Percentiles rank a stretch among this genome's conserved stretches.
These are phyloP conservation scores for Planiliza haematocheilus DNA, from an alignment of 2,113 vertebrate genomes.

Conservation along the genomic window DNA sequence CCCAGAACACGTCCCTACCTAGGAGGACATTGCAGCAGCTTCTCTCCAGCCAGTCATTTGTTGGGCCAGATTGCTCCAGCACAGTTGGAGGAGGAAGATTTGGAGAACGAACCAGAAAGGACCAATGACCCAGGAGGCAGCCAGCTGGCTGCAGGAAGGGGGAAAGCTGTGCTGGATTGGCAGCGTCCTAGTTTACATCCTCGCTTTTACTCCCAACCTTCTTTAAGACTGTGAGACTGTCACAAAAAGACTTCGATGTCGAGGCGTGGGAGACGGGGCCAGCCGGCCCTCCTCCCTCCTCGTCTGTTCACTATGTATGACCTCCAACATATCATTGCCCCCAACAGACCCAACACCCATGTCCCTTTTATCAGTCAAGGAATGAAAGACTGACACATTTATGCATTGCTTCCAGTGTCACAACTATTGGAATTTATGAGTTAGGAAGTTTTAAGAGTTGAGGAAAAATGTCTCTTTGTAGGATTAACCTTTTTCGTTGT, in stretches of 20 bases:
- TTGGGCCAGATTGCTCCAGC: slow-evolving; percentile 26
- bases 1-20: neutral
- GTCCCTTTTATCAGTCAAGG: slow-evolving; percentile 59
- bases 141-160: slow-evolving; percentile 24
- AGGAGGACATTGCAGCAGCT: slow-evolving; percentile 20
- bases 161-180: slow-evolving; percentile 45
- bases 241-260: slow-evolving; percentile 47
- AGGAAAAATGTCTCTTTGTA: slow-evolving; percentile 74
- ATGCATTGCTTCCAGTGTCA: slow-evolving; percentile 77
- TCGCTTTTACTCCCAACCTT: slow-evolving; percentile 16
- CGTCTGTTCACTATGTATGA: slow-evolving; percentile 32
- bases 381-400: slow-evolving; percentile 73
- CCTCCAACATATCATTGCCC: slow-evolving; percentile 59
- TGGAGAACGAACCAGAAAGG: slow-evolving; percentile 15
- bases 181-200: slow-evolving; percentile 65
- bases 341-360: slow-evolving; percentile 1
- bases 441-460: slow-evolving; percentile 68
- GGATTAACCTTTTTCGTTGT: slow-evolving; percentile 68
- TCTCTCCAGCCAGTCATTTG: neutral
- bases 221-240: slow-evolving; percentile 61
- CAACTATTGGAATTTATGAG: slow-evolving; percentile 60
- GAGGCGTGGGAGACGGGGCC: slow-evolving; percentile 30
- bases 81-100: slow-evolving; percentile 16
- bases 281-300: slow-evolving; percentile 14
- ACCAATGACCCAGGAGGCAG: slow-evolving; percentile 29